Evolutionary conservation across 2,888 invertebrate species (phyloP).

Genomic region (Arctia plantaginis): DNA sequence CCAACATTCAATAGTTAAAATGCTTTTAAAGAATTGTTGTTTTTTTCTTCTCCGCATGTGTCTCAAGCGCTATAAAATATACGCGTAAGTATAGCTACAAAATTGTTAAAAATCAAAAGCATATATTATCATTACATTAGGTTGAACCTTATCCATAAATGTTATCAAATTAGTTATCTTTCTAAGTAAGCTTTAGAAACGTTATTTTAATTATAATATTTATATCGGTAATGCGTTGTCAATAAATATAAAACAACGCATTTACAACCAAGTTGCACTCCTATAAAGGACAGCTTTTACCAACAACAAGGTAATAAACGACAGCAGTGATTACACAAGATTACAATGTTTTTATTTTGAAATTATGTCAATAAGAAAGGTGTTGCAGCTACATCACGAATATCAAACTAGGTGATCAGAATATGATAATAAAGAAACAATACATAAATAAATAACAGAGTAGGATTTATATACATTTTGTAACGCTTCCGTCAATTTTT

Average conservation of each 20-base stretch:
- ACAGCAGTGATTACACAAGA: background rate
- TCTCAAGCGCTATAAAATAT: too few species aligned
- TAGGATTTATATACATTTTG: background rate
- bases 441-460: background rate
- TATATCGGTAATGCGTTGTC: background rate
- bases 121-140: too few species aligned
- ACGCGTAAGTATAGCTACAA: too few species aligned
- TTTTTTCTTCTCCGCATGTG: too few species aligned
- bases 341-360: background rate
- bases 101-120: too few species aligned
- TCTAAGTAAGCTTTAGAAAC: too few species aligned
- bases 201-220: too few species aligned
- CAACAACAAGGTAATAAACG: background rate
- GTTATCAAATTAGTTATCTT: too few species aligned
- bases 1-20: too few species aligned
- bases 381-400: background rate
- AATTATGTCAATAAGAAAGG: background rate
- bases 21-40: too few species aligned
- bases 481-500: background rate
- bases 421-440: background rate
- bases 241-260: background rate
- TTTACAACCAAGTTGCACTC: background rate
- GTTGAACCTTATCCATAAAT: too few species aligned
- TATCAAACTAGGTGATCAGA: background rate
- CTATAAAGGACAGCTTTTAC: too few species aligned